A percentile compares a stretch with the other conserved stretches of the same genome.
phyloP scores from a whole-genome alignment of 2,888 invertebrate species.

The Lumbricus terrestris region DNA sequence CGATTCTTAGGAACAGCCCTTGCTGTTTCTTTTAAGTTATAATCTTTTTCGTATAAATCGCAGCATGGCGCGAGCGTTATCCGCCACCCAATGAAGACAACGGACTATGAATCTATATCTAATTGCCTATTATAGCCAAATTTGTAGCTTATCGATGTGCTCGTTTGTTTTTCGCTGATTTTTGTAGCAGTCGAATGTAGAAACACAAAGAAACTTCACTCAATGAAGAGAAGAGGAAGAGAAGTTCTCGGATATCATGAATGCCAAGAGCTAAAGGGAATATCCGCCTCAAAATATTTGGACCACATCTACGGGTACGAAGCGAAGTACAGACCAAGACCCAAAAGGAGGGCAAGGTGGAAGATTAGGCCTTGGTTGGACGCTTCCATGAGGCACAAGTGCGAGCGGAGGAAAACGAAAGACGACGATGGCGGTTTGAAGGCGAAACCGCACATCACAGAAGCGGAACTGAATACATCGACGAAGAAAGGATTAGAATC shows the following conservation, averaged over 20 bases:
- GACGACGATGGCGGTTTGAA: background rate
- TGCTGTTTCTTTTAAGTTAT: no score
- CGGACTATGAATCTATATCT: no score
- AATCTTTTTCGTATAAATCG: no score
- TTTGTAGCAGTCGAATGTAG: background rate
- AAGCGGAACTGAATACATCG: background rate
- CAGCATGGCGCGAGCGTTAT: no score
- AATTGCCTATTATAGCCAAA: no score
- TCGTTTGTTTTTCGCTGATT: background rate
- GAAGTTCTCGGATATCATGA: background rate
- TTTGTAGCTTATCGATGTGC: no score
- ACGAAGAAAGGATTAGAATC: background rate
- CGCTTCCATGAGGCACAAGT: background rate
- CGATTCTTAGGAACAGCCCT: no score
- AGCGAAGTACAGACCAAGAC: background rate
- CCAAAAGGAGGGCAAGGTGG: background rate
- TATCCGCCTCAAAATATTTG: background rate
- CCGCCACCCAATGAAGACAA: no score
- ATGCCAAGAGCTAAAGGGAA: background rate
- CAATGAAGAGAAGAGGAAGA: background rate
- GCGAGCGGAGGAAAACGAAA: background rate
- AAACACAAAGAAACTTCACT: no score
- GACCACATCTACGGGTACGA: background rate
- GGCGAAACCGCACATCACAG: background rate
- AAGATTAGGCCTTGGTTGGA: no score